A percentile compares a stretch with the other conserved stretches of the same genome.
Conservation (phyloP, 2,888 invertebrate species). For the Bedellia somnulentella region DNA sequence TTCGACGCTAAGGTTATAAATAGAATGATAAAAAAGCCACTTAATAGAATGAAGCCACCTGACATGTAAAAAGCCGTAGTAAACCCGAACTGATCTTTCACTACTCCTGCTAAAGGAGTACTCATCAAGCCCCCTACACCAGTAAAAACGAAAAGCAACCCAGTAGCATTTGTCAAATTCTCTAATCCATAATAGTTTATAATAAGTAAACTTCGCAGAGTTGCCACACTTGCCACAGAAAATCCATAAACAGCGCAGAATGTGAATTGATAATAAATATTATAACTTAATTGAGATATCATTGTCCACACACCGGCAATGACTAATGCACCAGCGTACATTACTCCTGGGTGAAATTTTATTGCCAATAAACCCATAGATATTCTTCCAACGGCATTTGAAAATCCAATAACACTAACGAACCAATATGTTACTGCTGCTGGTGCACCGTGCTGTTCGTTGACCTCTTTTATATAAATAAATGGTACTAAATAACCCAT, state of each 20-base stretch:
- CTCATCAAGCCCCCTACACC: constrained; percentile 38
- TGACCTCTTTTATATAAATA: constrained; percentile 33
- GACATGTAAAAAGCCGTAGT: constrained; percentile 28
- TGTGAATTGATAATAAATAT: constrained; percentile 31
- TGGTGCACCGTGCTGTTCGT: constrained; percentile 24
- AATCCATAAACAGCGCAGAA: constrained; percentile 33
- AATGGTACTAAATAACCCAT: constrained; percentile 38
- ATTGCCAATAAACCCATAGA: constrained; percentile 24
- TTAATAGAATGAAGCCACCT: constrained; percentile 26
- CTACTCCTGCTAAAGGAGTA: constrained; percentile 30
- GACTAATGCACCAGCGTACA: constrained; percentile 16
- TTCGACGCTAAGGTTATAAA: constrained; percentile 17
- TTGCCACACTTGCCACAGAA: constrained; percentile 24
- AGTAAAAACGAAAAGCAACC: constrained; percentile 37
- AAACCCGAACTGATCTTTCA: constrained; percentile 28
- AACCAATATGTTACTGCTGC: constrained; percentile 25
- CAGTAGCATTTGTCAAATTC: constrained; percentile 43
- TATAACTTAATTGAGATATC: constrained; percentile 25
- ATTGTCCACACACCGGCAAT: constrained; percentile 26
- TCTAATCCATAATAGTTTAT: constrained; percentile 43
- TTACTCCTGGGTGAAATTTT: constrained; percentile 27
- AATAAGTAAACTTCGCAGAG: constrained; percentile 30
- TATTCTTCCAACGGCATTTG: constrained; percentile 32
- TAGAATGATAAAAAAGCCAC: constrained; percentile 25
- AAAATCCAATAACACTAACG: constrained; percentile 34